A percentile compares a stretch with the other conserved stretches of the same genome.
Conservation (phyloP, 2,113 vertebrate genomes). For the Pelmatolapia mariae region DNA sequence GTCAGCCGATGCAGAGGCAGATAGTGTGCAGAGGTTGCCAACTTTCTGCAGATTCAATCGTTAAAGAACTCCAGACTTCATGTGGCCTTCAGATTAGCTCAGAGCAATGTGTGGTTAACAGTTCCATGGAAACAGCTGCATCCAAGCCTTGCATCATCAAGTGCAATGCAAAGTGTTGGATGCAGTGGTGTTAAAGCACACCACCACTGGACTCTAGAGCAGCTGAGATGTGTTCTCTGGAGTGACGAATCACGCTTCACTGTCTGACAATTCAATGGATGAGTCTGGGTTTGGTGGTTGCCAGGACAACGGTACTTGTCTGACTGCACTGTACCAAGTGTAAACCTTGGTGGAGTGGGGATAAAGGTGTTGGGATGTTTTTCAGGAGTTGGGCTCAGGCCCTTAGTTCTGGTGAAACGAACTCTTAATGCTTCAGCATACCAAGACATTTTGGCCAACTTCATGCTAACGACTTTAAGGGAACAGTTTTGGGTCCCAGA, state of each 20-base stretch:
- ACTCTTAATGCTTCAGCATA: background rate
- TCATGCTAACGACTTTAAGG: background rate
- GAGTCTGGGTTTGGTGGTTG: background rate
- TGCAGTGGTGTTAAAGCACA: no score
- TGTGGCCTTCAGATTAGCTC: background rate
- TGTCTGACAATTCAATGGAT: background rate
- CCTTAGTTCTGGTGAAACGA: background rate
- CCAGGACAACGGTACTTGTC: background rate
- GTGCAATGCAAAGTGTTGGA: no score
- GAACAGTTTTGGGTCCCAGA: background rate
- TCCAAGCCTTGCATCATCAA: background rate
- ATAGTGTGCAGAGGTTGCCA: background rate
- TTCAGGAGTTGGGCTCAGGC: background rate
- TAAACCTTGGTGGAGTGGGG: background rate
- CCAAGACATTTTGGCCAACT: background rate
- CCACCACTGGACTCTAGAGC: no score
- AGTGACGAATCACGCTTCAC: background rate
- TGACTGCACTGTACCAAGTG: background rate
- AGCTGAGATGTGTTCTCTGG: fast-evolving
- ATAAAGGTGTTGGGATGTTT: background rate
- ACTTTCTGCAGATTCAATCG: background rate
- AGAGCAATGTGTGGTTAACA: background rate
- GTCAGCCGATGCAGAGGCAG: background rate
- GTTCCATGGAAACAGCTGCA: background rate
- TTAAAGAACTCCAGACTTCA: background rate